Evolutionary conservation across 2,797 vertebrate genomes (phyloP).

Genomic region (Enteromius viviparus): DNA sequence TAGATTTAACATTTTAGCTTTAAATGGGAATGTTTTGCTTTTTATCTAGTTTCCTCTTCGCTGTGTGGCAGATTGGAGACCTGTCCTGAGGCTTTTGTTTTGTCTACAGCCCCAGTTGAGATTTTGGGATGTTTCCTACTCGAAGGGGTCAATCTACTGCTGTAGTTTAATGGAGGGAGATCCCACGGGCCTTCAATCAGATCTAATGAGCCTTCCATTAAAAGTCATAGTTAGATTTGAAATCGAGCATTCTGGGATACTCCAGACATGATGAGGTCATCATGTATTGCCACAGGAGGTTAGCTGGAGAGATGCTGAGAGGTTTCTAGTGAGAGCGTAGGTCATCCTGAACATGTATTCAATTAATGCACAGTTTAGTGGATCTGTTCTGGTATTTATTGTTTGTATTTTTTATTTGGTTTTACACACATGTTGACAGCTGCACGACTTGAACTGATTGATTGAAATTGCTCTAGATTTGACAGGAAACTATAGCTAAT

Average conservation of each 20-base stretch:
- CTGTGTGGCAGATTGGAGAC: not conserved
- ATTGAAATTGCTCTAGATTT: constrained; percentile 2
- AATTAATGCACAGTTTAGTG: not conserved
- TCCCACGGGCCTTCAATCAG: constrained; percentile 36
- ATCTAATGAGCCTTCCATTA: constrained; percentile 9
- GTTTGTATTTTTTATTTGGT: constrained; percentile 15
- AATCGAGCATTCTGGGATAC: not conserved
- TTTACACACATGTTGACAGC: not conserved
- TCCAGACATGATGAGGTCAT: constrained; percentile 18
- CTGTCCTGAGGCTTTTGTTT: constrained; percentile 5
- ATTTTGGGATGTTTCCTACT: not conserved
- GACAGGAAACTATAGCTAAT: not conserved
- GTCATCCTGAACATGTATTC: constrained; percentile 10
- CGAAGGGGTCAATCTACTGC: not conserved
- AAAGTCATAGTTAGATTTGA: not conserved
- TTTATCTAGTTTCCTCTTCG: not conserved
- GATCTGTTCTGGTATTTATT: constrained; percentile 7
- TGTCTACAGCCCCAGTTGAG: not conserved
- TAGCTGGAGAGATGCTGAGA: not conserved
- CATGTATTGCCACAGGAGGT: not conserved
- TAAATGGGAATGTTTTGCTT: constrained; percentile 2
- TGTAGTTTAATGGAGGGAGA: not conserved
- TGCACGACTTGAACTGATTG: not conserved
- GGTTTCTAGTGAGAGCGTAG: not conserved
- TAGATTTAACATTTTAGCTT: not conserved